phyloP scores from a whole-genome alignment of 1,140 invertebrate species.

The Neuroterus valhalla region DNA sequence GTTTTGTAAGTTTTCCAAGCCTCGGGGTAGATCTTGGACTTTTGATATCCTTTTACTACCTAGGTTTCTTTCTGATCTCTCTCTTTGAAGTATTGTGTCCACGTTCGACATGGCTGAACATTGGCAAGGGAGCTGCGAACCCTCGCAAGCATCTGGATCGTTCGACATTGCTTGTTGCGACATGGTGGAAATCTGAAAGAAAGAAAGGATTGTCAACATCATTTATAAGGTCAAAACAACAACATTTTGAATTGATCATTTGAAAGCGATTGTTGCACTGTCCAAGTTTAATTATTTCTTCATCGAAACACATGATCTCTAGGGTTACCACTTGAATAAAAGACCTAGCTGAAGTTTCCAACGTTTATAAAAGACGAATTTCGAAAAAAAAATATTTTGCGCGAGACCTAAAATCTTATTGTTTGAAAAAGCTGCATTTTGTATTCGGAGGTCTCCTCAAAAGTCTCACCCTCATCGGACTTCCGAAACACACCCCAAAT shows the following conservation, averaged over 20 bases:
- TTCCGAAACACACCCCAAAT: too few relatives aligned
- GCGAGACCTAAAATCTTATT: too few relatives aligned
- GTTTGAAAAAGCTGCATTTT: too few relatives aligned
- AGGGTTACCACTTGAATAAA: too few relatives aligned
- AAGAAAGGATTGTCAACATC: background rate
- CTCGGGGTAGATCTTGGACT: conserved; percentile 49
- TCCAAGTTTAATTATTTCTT: too few relatives aligned
- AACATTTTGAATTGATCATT: too few relatives aligned
- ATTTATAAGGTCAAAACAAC: background rate
- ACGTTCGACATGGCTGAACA: conserved; percentile 55
- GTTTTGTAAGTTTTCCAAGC: conserved; percentile 51
- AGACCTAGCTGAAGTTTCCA: too few relatives aligned
- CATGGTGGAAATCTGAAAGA: conserved; percentile 51
- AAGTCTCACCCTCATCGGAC: too few relatives aligned
- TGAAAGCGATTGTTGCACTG: too few relatives aligned
- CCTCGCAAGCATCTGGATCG: conserved; percentile 53
- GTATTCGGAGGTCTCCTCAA: too few relatives aligned
- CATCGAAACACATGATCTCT: background rate
- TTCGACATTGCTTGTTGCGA: conserved; percentile 53
- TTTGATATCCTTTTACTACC: conserved; percentile 56
- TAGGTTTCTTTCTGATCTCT: conserved; percentile 51
- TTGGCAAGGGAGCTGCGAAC: conserved; percentile 54
- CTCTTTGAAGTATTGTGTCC: conserved; percentile 51
- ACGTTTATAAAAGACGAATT: too few relatives aligned
- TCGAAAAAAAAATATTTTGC: too few relatives aligned